Evolutionary conservation across 2,888 invertebrate genomes (phyloP), one percentile per base, ranked within the genome.

Genomic region (Phania funesta): DNA sequence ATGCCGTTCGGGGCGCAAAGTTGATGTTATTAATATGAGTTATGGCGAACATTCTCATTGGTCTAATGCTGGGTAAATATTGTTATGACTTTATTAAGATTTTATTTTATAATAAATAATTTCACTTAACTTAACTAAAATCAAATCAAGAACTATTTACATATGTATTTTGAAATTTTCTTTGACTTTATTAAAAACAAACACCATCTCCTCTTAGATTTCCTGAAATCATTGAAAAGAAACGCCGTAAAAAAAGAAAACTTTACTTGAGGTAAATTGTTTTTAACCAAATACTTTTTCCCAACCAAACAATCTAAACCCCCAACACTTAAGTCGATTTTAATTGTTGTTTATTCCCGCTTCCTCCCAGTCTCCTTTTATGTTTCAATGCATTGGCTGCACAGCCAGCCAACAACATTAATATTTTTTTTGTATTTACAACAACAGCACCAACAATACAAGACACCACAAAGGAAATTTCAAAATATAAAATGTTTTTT

Each of bases 21-120:
- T 97, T 64, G 96, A 99, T 89, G 95, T 99, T 0, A 96, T 99
- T 85, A 99, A 99, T 90, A 99, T 98, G 97, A 99, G 98, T 88
- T 99, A 99, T 87, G 99, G 99, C 0, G 99, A 99, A 91, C 97
- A 96, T 87, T 94, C 97, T 0, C 96, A 97, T 90, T 98, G 97
- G 96, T 94, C 96, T 2, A 95, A 97, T 90, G 92, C 95, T 7
- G 98, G 99, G 96, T 97, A 92, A 92, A 24, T 54, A 22, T 32
- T 41, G 5, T 3, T 18, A 73, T 48, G 22, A 11, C 2, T 32
- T 65, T 46, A 11, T 24, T 9, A 9, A 26, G 20, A 52, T 20
- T 70, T 52, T 13, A 29, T 48, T n/a, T 38, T 20, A 26, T 56
- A 54, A 60, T 50, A 7, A 38, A n/a, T 60, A 44, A 32, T 73